These are phyloP conservation scores for Nipponacmea schrenckii DNA, from an alignment of 2,888 invertebrate species.

Conservation along the genomic window DNA sequence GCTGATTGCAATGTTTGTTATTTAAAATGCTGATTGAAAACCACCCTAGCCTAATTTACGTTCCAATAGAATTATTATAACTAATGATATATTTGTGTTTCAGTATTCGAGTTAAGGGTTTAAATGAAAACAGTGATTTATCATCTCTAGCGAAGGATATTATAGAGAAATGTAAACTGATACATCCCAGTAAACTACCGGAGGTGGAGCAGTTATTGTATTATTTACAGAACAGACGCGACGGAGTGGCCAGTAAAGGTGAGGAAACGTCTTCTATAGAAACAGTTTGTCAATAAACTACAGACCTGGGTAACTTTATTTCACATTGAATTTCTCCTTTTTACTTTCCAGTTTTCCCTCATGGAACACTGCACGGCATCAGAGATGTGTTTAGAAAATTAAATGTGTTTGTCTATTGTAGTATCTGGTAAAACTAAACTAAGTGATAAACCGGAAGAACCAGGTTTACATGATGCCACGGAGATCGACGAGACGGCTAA, in stretches of 20 bases:
- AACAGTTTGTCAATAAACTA: no score
- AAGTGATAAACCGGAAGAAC: constrained; percentile 59
- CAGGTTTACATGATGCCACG: constrained; percentile 58
- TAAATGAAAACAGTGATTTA: constrained; percentile 84
- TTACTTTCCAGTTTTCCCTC: no score
- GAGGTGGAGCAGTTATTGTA: constrained; percentile 90
- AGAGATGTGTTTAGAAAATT: no score
- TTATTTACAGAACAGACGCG: constrained; percentile 84
- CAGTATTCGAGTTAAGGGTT: constrained; percentile 77
- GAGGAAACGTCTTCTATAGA: no score
- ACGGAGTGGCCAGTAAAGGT: constrained; percentile 62
- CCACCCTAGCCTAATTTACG: no score
- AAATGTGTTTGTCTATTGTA: constrained; percentile 14
- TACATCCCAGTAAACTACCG: constrained; percentile 81
- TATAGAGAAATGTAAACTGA: constrained; percentile 85
- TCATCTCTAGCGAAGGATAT: constrained; percentile 83
- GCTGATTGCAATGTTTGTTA: no score
- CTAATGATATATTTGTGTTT: constrained; percentile 7
- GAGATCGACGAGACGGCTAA: constrained; percentile 73
- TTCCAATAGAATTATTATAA: no score
- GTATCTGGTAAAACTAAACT: constrained; percentile 59
- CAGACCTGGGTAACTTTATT: no score
- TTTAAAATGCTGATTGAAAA: no score
- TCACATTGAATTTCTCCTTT: no score
- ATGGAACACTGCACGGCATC: no score